Base-by-base conservation (phyloP, 1,140 invertebrate species). In the Sycophila sp. region DNA sequence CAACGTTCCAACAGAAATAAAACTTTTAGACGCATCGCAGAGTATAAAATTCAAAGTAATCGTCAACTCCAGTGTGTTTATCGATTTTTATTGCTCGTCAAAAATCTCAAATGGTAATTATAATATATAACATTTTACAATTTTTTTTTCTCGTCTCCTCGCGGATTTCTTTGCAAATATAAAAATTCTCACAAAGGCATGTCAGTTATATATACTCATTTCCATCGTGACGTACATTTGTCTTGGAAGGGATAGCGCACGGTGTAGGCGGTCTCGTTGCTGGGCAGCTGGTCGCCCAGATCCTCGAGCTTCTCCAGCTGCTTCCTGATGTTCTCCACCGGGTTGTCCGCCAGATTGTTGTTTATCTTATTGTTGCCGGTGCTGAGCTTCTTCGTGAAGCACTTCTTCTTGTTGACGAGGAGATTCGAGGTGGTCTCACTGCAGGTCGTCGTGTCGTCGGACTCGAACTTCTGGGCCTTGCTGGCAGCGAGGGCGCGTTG, bases 291-390 rank as follows among this genome's bases (percentile, higher is more conserved):
- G 80, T 94, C 93, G 76, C 93, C 93, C 13, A 94, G 81, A 76
- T 94, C 92, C 76, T 94, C 93, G 7, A 94, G 83, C 77, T 93
- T 93, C 53, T 93, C 89, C 40, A 94, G 79, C 74, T 94, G 93
- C 75, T 92, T 90, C 1, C 92, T 86, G 13, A 94, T 86, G 71
- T 92, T 92, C 74, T 94, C 93, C 11, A 94, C 87, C 0, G 92
- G 92, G 64, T 92, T 93, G 17, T 80, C 91, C 86, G 71, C 88
- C 85, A 64, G 89, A 82, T 76, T 89, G 13, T 78, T 73, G 59
- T 75, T 76, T 6, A 67, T 11, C 8, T 76, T 78, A 26, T 69
- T 74, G 22, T 56, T 3, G 0, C 69, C 65, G 36, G 34, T 70
- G 26, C 62, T 77, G 0, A 74, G 65, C 82, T 91, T 91, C 77